Evolutionary conservation across 2,888 invertebrate genomes (phyloP), one percentile per base, ranked within the genome.

Genomic region (Apodemia mormo): DNA sequence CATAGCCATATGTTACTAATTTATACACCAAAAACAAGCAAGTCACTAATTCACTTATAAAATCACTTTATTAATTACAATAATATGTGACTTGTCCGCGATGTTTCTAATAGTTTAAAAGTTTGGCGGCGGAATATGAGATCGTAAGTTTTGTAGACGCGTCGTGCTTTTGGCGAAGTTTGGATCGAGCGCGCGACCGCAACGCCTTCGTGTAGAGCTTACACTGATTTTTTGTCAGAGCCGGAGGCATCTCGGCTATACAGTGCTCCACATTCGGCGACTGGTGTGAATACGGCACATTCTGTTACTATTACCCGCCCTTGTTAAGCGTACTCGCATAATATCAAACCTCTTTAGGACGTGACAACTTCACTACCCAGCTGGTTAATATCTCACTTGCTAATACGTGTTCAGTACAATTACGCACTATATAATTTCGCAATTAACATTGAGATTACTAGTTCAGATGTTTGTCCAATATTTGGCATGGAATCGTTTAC

Each of bases 161-260:
- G 52, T 75, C 76, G 73, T 73, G 72, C 72, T 77, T 78, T 77
- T 76, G 72, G 68, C 67, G 70, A 72, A 79, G 74, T 67, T 64
- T 65, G 66, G 74, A 80, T 76, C 78, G 84, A 83, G 83, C 83
- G 86, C 87, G 86, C 92, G 92, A 89, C 92, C 88, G 92, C 73
- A 80, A 79, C 85, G 87, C 84, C 81, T 82, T 85, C 76, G 85
- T 85, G 87, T 88, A 79, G 85, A 90, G 87, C 90, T 90, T 91
- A 92, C 90, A 93, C 92, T 93, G 92, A 92, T 92, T 93, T 92
- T 92, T 92, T 89, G 90, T 88, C 75, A 89, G 83, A 89, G 90
- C 87, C 75, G 89, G 83, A 92, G 92, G 91, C 92, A 92, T 92
- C 89, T 90, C 85, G 83, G 86, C 84, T 83, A 76, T 79, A 76